Conservation (phyloP, 2,888 invertebrate species). For the Nephrotoma appendiculata region DNA sequence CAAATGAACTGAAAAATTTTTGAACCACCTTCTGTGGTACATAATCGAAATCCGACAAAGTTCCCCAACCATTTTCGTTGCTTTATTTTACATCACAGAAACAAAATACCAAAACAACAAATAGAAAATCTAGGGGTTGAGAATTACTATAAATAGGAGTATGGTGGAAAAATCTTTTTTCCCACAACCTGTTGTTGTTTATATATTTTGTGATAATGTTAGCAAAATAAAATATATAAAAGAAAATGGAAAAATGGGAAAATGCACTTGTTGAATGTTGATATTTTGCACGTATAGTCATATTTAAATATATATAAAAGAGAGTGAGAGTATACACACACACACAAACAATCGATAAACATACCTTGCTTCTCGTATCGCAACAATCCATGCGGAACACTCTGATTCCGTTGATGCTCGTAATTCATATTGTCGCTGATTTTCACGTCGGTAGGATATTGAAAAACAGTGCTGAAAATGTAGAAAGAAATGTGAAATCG, state of each 20-base stretch:
- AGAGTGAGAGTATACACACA: neutral
- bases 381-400: slow-evolving; percentile 81
- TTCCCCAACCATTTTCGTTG: neutral
- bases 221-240: neutral
- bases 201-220: neutral
- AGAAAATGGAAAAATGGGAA: neutral
- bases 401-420: slow-evolving; percentile 72
- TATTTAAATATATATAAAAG: neutral
- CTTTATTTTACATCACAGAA: neutral
- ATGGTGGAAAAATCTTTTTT: neutral
- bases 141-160: too few relatives aligned
- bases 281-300: neutral
- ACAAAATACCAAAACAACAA: neutral
- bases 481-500: neutral
- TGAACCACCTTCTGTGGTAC: too few relatives aligned
- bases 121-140: neutral
- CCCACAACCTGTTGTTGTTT: neutral
- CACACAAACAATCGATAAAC: slow-evolving; percentile 11
- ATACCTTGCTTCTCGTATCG: slow-evolving; percentile 77
- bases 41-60: too few relatives aligned
- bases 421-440: slow-evolving; percentile 75
- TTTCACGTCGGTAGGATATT: slow-evolving; percentile 73
- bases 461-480: slow-evolving; percentile 66
- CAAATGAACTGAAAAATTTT: too few relatives aligned
- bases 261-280: neutral